Conservation (phyloP, 2,113 vertebrate genomes). For the Ranitomeya variabilis region DNA sequence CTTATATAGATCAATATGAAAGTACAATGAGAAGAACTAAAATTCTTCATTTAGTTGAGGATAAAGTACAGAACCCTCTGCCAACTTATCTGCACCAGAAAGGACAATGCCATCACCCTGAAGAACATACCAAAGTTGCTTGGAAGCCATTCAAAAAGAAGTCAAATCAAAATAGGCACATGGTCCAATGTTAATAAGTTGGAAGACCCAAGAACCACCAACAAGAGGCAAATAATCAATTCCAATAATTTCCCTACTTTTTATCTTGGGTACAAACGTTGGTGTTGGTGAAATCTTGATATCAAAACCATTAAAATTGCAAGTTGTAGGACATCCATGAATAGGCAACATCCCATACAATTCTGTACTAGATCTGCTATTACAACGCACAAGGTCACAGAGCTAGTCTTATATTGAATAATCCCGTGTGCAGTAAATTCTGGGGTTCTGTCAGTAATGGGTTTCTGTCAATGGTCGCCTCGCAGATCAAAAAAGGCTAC, state of each 20-base stretch:
- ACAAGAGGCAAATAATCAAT: background rate
- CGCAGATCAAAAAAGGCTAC: too few relatives aligned
- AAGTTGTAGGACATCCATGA: too few relatives aligned
- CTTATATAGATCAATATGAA: background rate
- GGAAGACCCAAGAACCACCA: background rate
- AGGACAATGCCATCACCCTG: too few relatives aligned
- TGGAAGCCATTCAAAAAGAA: background rate
- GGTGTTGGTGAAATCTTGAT: background rate
- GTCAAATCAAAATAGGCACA: too few relatives aligned
- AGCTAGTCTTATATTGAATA: too few relatives aligned
- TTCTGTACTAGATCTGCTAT: too few relatives aligned
- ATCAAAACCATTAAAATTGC: background rate
- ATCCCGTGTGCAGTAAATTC: too few relatives aligned
- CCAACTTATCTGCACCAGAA: background rate
- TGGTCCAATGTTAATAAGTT: background rate
- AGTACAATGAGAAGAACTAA: too few relatives aligned
- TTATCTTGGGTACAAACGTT: background rate
- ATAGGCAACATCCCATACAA: too few relatives aligned
- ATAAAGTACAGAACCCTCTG: background rate
- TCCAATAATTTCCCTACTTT: background rate
- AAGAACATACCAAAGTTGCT: background rate
- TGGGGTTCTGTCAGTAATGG: too few relatives aligned
- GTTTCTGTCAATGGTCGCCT: too few relatives aligned
- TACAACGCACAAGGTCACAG: too few relatives aligned
- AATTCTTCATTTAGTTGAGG: background rate